Conservation (phyloP, 1,140 invertebrate species). For the Ceratosolen solmsi region DNA sequence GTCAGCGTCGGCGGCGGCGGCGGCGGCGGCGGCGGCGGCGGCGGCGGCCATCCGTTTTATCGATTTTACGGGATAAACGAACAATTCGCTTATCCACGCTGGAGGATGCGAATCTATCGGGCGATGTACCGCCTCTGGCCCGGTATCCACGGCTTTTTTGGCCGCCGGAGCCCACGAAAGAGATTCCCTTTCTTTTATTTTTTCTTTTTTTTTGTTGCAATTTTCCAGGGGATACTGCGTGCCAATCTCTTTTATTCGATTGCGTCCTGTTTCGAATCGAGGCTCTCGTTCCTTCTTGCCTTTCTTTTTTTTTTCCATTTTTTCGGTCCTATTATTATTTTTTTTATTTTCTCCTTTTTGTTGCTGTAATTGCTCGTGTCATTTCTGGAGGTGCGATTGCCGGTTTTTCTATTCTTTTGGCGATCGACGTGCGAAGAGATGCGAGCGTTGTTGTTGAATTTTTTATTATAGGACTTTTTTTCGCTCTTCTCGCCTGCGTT, state of each 20-base stretch:
- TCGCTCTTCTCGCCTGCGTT: neutral
- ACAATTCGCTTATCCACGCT: constrained; percentile 25
- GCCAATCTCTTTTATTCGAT: constrained; percentile 14
- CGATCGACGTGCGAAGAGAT: neutral
- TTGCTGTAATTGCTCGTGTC: too few relatives aligned
- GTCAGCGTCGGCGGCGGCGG: too few relatives aligned
- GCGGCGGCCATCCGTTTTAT: constrained; percentile 2
- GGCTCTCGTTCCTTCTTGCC: neutral
- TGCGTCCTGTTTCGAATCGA: neutral
- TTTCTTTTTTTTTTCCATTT: neutral
- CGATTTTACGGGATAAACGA: constrained; percentile 17
- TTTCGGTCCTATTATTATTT: neutral
- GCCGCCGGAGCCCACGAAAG: neutral
- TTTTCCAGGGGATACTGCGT: neutral
- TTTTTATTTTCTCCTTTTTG: too few relatives aligned
- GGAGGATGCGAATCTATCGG: too few relatives aligned
- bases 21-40: too few relatives aligned
- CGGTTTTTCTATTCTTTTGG: neutral
- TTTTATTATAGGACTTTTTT: neutral
- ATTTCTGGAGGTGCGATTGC: neutral
- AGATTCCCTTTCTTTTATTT: neutral
- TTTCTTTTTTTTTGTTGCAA: neutral
- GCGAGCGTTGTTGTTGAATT: neutral
- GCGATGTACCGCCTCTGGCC: neutral
- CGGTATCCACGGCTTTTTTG: neutral